Evolutionary conservation across 1,140 invertebrate species (phyloP).

Genomic region (Drosophila quadrilineata): DNA sequence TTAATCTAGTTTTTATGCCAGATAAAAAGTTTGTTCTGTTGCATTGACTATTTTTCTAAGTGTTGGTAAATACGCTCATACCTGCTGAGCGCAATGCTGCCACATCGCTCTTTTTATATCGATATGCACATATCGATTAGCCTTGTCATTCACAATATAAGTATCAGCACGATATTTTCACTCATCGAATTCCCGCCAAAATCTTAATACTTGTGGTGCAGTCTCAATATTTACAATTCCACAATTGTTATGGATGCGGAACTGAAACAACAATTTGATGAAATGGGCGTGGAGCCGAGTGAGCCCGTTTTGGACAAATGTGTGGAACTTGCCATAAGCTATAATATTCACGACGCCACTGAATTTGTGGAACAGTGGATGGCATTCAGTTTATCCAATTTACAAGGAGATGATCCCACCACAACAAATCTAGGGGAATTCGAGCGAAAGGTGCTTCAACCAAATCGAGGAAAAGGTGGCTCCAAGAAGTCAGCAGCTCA

Average conservation of each 20-base stretch:
- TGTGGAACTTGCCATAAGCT: constrained; percentile 83
- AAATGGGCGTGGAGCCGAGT: constrained; percentile 70
- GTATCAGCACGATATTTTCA: background rate
- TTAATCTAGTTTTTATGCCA: constrained; percentile 54
- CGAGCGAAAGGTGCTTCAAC: constrained; percentile 85
- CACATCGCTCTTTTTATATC: background rate
- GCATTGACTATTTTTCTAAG: constrained; percentile 30
- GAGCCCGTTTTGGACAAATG: constrained; percentile 63
- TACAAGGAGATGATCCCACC: constrained; percentile 84
- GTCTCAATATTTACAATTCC: background rate
- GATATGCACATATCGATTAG: background rate
- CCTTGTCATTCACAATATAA: background rate
- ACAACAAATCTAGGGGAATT: constrained; percentile 83
- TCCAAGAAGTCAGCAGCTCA: constrained; percentile 22
- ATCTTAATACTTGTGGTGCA: constrained; percentile 15
- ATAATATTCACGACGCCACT: constrained; percentile 84
- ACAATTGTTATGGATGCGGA: constrained; percentile 57
- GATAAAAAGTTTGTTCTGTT: constrained; percentile 33
- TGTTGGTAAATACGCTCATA: background rate
- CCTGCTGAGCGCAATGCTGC: background rate
- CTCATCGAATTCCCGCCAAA: constrained; percentile 53
- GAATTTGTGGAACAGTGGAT: constrained; percentile 87
- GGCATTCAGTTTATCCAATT: constrained; percentile 85
- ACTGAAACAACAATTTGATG: constrained; percentile 74
- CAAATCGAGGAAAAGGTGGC: constrained; percentile 75